A percentile compares a stretch with the other conserved stretches of the same genome.
These are phyloP conservation scores for Cyclura pinguis DNA, from an alignment of 2,797 vertebrate species.

Conservation along the genomic window DNA sequence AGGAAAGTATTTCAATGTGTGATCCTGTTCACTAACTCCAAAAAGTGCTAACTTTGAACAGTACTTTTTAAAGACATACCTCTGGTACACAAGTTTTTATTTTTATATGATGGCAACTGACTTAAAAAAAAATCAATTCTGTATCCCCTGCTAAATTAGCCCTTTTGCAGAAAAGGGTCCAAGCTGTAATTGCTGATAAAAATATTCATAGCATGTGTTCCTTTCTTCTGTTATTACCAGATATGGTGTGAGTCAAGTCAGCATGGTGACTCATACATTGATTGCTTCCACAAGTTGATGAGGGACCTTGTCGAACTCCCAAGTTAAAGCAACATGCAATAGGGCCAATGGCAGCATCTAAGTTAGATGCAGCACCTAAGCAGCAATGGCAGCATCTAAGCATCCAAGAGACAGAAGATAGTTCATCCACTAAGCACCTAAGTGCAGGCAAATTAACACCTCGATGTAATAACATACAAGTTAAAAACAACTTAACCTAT, in stretches of 20 bases:
- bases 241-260: constrained; percentile 30
- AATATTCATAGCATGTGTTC: constrained; percentile 32
- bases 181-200: constrained; percentile 38
- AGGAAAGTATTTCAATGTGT: background rate
- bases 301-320: constrained; percentile 6
- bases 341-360: background rate
- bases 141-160: constrained; percentile 15
- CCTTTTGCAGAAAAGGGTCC: background rate
- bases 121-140: background rate
- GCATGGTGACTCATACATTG: constrained; percentile 20
- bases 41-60: constrained; percentile 3
- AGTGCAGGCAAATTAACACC: background rate
- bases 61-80: background rate
- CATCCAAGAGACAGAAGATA: background rate
- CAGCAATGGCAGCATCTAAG: background rate
- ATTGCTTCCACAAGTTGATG: constrained; percentile 27
- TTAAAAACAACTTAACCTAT: background rate
- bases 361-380: background rate
- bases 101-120: background rate
- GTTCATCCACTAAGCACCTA: background rate
- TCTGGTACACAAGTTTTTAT: background rate
- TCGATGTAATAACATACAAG: background rate
- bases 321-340: background rate
- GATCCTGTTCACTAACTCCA: background rate
- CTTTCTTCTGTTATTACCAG: constrained; percentile 35